phyloP scores from a whole-genome alignment of 2,113 vertebrate genomes.

The Zosterops borbonicus region DNA sequence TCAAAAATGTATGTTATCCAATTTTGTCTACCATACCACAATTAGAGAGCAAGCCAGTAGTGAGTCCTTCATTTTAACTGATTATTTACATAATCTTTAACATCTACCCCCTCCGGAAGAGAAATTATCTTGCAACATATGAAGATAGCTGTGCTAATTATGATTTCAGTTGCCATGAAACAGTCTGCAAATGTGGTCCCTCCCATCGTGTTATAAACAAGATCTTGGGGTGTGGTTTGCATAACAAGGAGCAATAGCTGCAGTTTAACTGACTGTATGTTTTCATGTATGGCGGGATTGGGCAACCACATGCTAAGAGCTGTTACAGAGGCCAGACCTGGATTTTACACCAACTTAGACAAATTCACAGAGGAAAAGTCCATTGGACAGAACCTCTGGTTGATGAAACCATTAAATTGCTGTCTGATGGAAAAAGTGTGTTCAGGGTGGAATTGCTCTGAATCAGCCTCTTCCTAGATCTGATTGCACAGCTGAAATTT shows the following conservation, averaged over 20 bases:
- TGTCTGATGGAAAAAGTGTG: not conserved
- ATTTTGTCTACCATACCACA: not conserved
- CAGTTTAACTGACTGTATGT: not conserved
- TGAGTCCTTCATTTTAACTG: not conserved
- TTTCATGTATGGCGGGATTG: not conserved
- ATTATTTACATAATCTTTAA: conserved; percentile 23
- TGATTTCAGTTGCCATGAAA: conserved; percentile 40
- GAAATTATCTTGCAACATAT: conserved; percentile 26
- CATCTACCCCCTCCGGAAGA: not conserved
- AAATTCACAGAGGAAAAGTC: not conserved
- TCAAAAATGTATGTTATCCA: not conserved
- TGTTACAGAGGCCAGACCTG: not conserved
- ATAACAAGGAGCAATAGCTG: not conserved
- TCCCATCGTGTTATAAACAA: conserved; percentile 1
- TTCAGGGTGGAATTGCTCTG: not conserved
- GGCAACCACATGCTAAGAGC: not conserved
- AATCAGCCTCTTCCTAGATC: not conserved
- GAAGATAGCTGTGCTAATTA: conserved; percentile 29
- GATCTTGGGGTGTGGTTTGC: not conserved
- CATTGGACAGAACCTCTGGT: not conserved
- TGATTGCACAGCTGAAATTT: not conserved
- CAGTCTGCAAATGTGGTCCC: not conserved
- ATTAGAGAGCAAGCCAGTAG: not conserved
- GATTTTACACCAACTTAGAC: not conserved
- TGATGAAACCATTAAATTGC: not conserved